Percentiles rank a stretch among this genome's conserved stretches.
These are phyloP conservation scores for Drosophila dives DNA, from an alignment of 2,888 invertebrate species.

Conservation along the genomic window DNA sequence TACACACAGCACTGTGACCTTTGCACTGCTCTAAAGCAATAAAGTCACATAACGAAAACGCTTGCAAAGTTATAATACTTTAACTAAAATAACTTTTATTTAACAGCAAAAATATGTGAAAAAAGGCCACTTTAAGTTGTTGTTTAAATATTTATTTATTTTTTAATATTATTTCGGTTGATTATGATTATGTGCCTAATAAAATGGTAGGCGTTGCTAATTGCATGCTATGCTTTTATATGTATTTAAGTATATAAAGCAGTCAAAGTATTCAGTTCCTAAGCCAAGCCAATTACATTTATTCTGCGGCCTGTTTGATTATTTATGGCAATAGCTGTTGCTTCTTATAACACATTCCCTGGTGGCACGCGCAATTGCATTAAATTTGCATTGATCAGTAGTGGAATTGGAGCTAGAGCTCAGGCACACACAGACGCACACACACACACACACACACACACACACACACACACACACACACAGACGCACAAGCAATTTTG, in stretches of 20 bases:
- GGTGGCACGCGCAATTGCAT: slow-evolving; percentile 52
- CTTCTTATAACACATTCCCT: slow-evolving; percentile 15
- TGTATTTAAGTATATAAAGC: background rate
- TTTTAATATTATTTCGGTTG: slow-evolving; percentile 18
- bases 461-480: background rate
- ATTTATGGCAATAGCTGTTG: slow-evolving; percentile 18
- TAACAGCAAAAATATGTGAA: background rate
- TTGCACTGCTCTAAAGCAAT: slow-evolving; percentile 18
- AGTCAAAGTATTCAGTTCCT: background rate
- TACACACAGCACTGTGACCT: slow-evolving; percentile 27
- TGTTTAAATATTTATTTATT: slow-evolving; percentile 35
- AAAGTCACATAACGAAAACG: background rate
- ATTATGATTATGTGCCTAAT: background rate
- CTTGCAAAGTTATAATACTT: slow-evolving; percentile 9
- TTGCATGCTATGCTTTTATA: background rate
- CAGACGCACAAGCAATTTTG: background rate
- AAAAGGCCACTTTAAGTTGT: slow-evolving; percentile 43
- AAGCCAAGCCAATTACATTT: slow-evolving; percentile 52
- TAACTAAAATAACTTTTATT: slow-evolving; percentile 16
- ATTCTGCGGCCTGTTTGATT: slow-evolving; percentile 3
- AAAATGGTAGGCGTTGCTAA: background rate
- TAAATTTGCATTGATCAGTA: slow-evolving; percentile 67
- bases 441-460: background rate
- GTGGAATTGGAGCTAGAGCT: slow-evolving; percentile 23
- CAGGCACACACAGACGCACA: background rate